A percentile compares a stretch with the other conserved stretches of the same genome.
These are phyloP conservation scores for Anas platyrhynchos DNA, from an alignment of 2,113 vertebrate genomes.

Conservation along the genomic window DNA sequence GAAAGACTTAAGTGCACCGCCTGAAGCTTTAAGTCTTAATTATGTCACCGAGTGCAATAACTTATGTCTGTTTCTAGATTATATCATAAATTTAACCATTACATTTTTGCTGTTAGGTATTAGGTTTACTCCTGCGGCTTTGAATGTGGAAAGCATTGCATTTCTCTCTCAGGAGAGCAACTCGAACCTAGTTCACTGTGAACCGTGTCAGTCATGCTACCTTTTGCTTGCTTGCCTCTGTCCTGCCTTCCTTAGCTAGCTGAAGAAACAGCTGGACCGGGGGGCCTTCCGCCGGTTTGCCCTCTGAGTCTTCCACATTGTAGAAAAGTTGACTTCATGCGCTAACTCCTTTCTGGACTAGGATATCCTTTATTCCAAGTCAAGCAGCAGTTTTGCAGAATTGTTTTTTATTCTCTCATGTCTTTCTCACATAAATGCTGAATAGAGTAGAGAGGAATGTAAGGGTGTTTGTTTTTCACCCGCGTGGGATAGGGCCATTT, in stretches of 20 bases:
- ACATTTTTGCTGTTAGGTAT: conserved; percentile 21
- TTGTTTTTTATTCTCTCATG: accelerated
- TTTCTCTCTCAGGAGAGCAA: not conserved
- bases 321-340: not conserved
- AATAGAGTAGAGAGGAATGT: not conserved
- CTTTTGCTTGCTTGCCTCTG: not conserved
- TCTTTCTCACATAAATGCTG: not conserved
- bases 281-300: not conserved
- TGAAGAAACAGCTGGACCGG: not conserved
- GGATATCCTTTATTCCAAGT: not conserved
- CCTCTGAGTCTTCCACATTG: not conserved
- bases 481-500: not conserved
- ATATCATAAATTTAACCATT: conserved; percentile 11
- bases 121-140: not conserved
- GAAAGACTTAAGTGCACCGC: conserved; percentile 70
- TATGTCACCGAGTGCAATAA: conserved; percentile 60
- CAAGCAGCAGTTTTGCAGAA: not conserved
- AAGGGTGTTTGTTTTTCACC: accelerated
- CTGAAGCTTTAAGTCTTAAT: conserved; percentile 71
- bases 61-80: conserved; percentile 32
- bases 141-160: not conserved
- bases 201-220: not conserved
- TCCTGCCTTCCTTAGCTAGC: not conserved
- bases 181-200: not conserved
- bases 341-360: not conserved